These are phyloP conservation scores for Halocynthia roretzi DNA, from an alignment of 23 tunicate genomes.

Conservation along the genomic window DNA sequence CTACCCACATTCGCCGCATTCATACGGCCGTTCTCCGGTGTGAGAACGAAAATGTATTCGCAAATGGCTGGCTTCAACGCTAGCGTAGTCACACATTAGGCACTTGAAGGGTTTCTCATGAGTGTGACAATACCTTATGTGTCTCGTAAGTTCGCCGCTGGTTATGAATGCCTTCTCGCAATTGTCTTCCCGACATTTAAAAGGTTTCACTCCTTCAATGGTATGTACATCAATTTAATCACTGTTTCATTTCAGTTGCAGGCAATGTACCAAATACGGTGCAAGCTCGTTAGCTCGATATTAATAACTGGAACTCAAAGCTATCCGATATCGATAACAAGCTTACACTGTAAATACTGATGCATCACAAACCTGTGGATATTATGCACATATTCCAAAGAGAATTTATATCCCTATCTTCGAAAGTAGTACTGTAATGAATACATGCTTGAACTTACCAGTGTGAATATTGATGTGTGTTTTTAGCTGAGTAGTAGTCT, in stretches of 20 bases:
- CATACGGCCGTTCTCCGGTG: constrained; percentile 94
- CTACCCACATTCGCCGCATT: constrained; percentile 77
- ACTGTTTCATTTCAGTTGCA: too few relatives aligned
- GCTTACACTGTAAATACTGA: neutral
- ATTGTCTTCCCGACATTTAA: constrained; percentile 76
- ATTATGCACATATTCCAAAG: neutral
- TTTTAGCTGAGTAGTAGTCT: constrained; percentile 91
- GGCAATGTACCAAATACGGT: too few relatives aligned
- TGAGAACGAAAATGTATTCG: constrained; percentile 98
- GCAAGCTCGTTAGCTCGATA: too few relatives aligned
- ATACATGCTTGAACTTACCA: constrained; percentile 22
- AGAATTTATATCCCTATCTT: neutral
- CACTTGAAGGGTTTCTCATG: constrained; percentile 99
- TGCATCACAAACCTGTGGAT: neutral
- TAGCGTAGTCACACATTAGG: constrained; percentile 96
- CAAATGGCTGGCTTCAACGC: constrained; percentile 95
- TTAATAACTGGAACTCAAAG: neutral
- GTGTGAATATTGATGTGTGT: constrained; percentile 99
- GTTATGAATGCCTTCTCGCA: constrained; percentile 98
- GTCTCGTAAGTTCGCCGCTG: constrained; percentile 96
- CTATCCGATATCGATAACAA: neutral
- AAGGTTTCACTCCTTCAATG: constrained; percentile 70
- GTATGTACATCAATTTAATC: too few relatives aligned
- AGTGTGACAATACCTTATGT: constrained; percentile 88
- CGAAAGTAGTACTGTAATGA: neutral